Conservation (phyloP, 2,113 vertebrate species). For the Oxyura jamaicensis region DNA sequence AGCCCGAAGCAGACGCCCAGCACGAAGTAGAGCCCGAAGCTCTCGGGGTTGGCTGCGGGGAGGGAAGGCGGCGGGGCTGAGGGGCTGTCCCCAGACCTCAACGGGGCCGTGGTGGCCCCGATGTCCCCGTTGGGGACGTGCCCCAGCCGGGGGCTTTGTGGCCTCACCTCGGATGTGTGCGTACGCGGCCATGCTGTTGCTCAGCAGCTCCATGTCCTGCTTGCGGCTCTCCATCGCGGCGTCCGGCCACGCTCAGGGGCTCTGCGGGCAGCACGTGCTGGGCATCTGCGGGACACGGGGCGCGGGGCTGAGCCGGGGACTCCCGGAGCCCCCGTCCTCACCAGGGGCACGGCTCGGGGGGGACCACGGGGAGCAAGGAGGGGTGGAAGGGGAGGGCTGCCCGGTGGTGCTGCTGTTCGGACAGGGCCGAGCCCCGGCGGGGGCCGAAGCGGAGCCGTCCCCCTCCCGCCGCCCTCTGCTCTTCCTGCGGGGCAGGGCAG, state of each 20-base stretch:
- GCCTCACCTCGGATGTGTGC: conserved; percentile 90
- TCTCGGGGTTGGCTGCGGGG: conserved; percentile 88
- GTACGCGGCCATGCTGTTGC: conserved; percentile 94
- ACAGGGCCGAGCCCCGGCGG: no score
- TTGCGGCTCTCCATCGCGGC: conserved; percentile 58
- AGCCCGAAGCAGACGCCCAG: conserved; percentile 95
- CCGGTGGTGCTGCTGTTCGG: not conserved
- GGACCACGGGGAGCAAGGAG: no score
- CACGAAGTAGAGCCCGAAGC: conserved; percentile 96
- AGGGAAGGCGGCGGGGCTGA: not conserved
- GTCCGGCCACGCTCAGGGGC: not conserved
- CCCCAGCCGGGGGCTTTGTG: accelerated
- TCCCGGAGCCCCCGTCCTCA: accelerated
- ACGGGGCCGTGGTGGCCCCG: accelerated
- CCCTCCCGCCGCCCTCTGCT: accelerated
- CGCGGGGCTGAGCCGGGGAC: not conserved
- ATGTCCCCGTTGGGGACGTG: accelerated
- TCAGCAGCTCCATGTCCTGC: conserved; percentile 94
- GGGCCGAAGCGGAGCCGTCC: accelerated
- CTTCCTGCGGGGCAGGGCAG: not conserved
- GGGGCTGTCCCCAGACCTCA: accelerated
- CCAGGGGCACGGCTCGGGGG: accelerated
- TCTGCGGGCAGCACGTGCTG: accelerated
- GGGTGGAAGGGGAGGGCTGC: not conserved
- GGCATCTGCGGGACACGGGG: not conserved